Conservation (phyloP, 2,113 vertebrate genomes). For the Calyptommatus sinebrachiatus region DNA sequence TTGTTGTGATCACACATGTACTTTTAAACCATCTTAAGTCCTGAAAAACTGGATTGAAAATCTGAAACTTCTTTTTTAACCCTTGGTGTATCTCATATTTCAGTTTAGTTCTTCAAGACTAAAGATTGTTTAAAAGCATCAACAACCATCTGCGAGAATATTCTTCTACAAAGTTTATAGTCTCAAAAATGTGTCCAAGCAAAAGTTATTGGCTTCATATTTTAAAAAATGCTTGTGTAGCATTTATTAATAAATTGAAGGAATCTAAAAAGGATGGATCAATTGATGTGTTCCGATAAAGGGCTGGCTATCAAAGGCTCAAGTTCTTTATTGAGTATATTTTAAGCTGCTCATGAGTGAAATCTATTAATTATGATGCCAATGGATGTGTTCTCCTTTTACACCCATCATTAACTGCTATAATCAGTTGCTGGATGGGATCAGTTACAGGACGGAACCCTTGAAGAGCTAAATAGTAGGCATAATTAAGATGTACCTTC, state of each 20-base stretch:
- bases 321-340: slow-evolving; percentile 24
- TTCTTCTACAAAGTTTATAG: not conserved
- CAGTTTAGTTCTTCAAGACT: no score
- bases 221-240: not conserved
- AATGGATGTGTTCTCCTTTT: not conserved
- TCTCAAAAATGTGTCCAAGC: not conserved
- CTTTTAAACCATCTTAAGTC: no score
- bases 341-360: not conserved
- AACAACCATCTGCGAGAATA: not conserved
- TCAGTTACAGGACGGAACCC: not conserved
- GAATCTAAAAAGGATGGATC: not conserved
- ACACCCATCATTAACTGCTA: not conserved
- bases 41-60: no score
- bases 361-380: slow-evolving; percentile 32
- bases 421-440: not conserved
- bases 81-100: no score
- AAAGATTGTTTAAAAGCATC: no score
- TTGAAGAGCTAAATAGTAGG: not conserved
- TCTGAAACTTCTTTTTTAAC: no score
- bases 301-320: slow-evolving; percentile 12
- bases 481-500: not conserved
- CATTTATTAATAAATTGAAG: slow-evolving; percentile 7
- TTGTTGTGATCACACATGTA: no score
- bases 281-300: not conserved
- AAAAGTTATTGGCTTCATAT: accelerated